These are phyloP conservation scores for Coenobita brevimanus DNA, from an alignment of 1,140 invertebrate species.

Conservation along the genomic window DNA sequence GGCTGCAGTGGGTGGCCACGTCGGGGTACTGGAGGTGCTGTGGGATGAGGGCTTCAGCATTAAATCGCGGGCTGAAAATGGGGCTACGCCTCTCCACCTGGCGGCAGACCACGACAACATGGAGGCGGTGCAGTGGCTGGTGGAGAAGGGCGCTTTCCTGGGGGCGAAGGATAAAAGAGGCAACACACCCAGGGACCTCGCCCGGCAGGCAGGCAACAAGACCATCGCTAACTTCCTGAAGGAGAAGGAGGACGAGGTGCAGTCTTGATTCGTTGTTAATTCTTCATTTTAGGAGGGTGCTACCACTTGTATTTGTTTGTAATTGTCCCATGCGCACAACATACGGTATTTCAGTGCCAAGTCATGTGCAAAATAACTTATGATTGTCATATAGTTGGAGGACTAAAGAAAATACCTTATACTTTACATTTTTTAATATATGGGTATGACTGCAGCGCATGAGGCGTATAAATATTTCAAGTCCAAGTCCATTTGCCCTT, in stretches of 20 bases:
- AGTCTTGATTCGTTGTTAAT: neutral
- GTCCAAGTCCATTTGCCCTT: too few relatives aligned
- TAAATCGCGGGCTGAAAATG: neutral
- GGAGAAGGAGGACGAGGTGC: slow-evolving; percentile 23
- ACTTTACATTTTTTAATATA: too few relatives aligned
- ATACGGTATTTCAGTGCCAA: too few relatives aligned
- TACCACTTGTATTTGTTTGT: neutral
- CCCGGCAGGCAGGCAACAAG: slow-evolving; percentile 21
- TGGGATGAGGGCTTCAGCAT: slow-evolving; percentile 30
- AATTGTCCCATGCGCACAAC: neutral
- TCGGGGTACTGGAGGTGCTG: neutral
- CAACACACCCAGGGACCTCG: neutral
- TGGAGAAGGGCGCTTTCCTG: slow-evolving; percentile 15
- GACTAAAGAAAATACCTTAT: too few relatives aligned
- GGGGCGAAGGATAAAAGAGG: neutral
- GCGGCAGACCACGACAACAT: slow-evolving; percentile 34
- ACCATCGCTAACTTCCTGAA: slow-evolving; percentile 1
- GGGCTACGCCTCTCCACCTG: slow-evolving; percentile 3
- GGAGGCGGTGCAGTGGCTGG: slow-evolving; percentile 28
- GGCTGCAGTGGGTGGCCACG: slow-evolving; percentile 33
- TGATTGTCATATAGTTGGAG: too few relatives aligned
- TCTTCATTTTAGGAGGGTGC: neutral
- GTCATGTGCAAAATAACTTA: too few relatives aligned
- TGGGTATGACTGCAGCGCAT: too few relatives aligned
- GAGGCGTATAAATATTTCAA: too few relatives aligned